Percentiles rank a stretch among this genome's conserved stretches.
Evolutionary conservation across 1,140 invertebrate species (phyloP).

Genomic region (Alviniconcha marisindica): DNA sequence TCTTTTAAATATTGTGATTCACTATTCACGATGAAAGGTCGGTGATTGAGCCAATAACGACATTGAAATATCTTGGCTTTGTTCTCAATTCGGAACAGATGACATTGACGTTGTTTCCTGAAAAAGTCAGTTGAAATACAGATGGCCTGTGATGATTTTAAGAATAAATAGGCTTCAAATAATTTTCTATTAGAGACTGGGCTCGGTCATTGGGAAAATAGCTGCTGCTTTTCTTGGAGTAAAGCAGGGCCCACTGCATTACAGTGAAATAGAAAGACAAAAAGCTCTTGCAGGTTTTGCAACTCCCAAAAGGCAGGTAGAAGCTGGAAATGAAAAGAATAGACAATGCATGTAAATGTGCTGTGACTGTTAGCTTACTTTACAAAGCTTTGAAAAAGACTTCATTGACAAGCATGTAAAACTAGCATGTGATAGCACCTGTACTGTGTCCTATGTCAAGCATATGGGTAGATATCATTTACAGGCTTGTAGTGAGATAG

Average conservation of each 20-base stretch:
- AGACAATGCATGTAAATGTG: slow-evolving; percentile 21
- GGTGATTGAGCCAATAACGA: neutral
- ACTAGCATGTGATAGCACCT: slow-evolving; percentile 3
- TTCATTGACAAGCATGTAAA: slow-evolving; percentile 1
- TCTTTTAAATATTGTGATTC: slow-evolving; percentile 46
- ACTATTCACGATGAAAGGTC: slow-evolving; percentile 36
- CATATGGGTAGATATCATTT: neutral
- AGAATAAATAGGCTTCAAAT: neutral
- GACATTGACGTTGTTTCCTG: neutral
- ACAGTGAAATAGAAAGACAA: neutral
- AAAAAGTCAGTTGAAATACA: neutral
- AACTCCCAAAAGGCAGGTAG: neutral
- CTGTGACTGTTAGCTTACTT: neutral
- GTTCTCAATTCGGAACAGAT: neutral
- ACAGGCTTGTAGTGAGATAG: neutral
- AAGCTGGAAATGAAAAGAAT: neutral
- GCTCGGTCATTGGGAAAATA: neutral
- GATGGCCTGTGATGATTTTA: neutral
- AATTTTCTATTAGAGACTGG: neutral
- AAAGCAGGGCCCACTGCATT: neutral
- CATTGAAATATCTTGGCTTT: neutral
- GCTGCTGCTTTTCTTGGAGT: neutral
- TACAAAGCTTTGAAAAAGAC: neutral
- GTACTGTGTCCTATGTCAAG: slow-evolving; percentile 12
- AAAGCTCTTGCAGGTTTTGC: neutral